Conservation (phyloP, 2,113 vertebrate genomes). For the Megaptera novaeangliae region DNA sequence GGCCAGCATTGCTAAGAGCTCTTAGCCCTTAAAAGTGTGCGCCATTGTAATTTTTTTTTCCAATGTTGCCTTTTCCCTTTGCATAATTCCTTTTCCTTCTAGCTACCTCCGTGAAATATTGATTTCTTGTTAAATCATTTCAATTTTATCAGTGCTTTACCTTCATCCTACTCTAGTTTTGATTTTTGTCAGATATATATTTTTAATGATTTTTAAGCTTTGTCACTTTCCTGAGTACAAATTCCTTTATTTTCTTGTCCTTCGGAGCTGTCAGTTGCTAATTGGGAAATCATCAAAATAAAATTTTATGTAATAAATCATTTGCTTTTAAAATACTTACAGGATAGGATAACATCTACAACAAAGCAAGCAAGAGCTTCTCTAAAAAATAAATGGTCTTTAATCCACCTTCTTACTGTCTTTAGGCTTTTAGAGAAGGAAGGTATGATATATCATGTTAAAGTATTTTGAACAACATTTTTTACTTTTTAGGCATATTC, state of each 20-base stretch:
- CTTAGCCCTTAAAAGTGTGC: neutral
- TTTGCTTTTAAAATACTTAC: constrained; percentile 27
- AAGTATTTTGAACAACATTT: constrained; percentile 48
- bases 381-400: neutral
- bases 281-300: constrained; percentile 43
- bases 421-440: constrained; percentile 40
- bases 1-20: neutral
- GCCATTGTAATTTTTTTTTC: neutral
- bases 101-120: neutral
- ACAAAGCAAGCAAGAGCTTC: constrained; percentile 35
- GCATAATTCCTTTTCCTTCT: neutral
- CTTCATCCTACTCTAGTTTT: neutral
- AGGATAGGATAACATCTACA: neutral
- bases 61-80: neutral
- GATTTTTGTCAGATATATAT: neutral
- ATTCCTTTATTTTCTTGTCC: constrained; percentile 24
- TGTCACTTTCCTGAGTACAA: neutral
- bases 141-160: neutral
- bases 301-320: constrained; percentile 39
- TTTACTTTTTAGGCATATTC: constrained; percentile 92
- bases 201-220: constrained; percentile 26
- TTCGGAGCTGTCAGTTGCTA: neutral
- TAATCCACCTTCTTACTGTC: neutral
- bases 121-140: constrained; percentile 2
- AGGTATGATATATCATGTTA: neutral